A percentile compares a stretch with the other conserved stretches of the same genome.
phyloP scores from a whole-genome alignment of 2,888 invertebrate species.

The Steinernema carpocapsae region DNA sequence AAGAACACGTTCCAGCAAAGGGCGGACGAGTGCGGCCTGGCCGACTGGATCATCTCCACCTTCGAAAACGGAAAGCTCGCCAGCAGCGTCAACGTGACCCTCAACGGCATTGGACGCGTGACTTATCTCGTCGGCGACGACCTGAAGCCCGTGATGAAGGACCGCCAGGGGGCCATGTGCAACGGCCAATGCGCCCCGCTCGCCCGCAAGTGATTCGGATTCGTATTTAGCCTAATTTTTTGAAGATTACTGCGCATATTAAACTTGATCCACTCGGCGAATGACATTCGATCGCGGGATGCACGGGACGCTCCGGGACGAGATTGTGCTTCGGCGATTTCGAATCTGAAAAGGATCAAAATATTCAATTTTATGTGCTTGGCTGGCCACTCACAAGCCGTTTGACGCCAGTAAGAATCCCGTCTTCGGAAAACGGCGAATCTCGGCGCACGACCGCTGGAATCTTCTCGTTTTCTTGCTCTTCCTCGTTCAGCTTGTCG shows the following conservation, averaged over 20 bases:
- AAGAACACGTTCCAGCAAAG: constrained; percentile 66
- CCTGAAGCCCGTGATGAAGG: constrained; percentile 58
- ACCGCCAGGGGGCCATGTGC: constrained; percentile 67
- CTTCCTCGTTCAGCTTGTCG: background rate
- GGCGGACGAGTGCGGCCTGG: constrained; percentile 64
- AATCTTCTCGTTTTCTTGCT: background rate
- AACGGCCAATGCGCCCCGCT: constrained; percentile 65
- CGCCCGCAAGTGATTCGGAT: constrained; percentile 29
- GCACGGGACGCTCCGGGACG: background rate
- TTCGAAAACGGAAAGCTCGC: constrained; percentile 54
- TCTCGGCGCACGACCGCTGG: background rate
- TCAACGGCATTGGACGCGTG: constrained; percentile 62
- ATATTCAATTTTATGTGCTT: background rate
- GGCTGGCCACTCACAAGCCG: background rate
- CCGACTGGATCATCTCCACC: constrained; percentile 58
- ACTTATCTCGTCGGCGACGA: constrained; percentile 64
- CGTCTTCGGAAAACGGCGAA: background rate
- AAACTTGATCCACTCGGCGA: background rate
- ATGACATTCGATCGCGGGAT: background rate
- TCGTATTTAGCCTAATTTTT: background rate
- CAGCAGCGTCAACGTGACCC: constrained; percentile 44
- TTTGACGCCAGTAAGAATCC: background rate
- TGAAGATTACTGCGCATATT: background rate
- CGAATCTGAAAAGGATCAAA: background rate
- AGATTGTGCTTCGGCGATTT: background rate